phyloP scores from a whole-genome alignment of 2,888 invertebrate genomes.

The Melipona beecheii region DNA sequence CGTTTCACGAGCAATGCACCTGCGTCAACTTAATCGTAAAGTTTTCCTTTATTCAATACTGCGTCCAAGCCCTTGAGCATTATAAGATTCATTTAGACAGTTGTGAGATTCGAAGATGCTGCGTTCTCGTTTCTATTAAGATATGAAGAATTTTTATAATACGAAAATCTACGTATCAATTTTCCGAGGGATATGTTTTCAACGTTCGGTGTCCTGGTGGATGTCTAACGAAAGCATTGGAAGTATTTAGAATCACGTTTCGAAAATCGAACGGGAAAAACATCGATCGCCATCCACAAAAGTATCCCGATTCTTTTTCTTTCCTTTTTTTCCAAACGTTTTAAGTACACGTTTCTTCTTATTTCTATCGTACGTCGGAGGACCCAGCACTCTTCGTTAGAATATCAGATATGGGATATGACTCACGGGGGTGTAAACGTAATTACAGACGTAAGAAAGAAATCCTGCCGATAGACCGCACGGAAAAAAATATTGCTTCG shows the following conservation, averaged over 20 bases:
- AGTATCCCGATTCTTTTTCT: not conserved
- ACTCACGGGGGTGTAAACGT: conserved; percentile 66
- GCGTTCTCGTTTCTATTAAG: conserved; percentile 16
- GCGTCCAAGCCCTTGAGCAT: conserved; percentile 78
- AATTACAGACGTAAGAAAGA: conserved; percentile 52
- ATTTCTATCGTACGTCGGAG: conserved; percentile 13
- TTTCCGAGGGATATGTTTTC: conserved; percentile 45
- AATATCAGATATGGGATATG: conserved; percentile 76
- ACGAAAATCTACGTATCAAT: not conserved
- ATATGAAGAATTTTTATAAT: not conserved
- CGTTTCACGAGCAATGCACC: conserved; percentile 69
- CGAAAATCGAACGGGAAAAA: not conserved
- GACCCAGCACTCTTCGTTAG: conserved; percentile 51
- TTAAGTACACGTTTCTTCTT: conserved; percentile 61
- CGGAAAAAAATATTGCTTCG: conserved; percentile 57
- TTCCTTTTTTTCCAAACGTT: not conserved
- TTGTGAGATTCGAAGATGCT: conserved; percentile 53
- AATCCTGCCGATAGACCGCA: conserved; percentile 47
- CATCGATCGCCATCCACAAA: conserved; percentile 21
- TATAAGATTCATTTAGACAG: conserved; percentile 60
- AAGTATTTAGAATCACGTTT: not conserved
- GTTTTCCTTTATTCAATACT: conserved; percentile 61
- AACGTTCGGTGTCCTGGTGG: not conserved
- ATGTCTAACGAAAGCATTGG: not conserved
- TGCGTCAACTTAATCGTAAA: conserved; percentile 60